Evolutionary conservation across 2,113 vertebrate genomes (phyloP), one percentile per base, ranked within the genome.

Genomic region (Bubalus kerabau): DNA sequence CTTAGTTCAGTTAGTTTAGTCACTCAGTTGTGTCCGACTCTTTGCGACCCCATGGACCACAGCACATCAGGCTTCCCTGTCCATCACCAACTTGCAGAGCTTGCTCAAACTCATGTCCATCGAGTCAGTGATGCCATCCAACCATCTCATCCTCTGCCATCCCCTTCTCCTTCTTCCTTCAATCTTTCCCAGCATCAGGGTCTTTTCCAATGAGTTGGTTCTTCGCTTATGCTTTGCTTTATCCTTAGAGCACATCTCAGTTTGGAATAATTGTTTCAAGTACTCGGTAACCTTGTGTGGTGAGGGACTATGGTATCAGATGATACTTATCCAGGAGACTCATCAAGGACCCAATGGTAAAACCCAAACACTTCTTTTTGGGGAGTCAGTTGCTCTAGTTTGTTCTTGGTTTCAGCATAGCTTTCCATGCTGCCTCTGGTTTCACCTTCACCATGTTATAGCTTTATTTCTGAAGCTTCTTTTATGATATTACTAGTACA

Each of bases 361-460:
- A 78, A 28, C 56, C 43, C 15, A 14, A 13, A 8, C 40, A 1
- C 12, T 40, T 71, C 43, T 85, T 80, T 83, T 36, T 43, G 60
- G 83, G 76, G 52, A 78, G 24, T 4, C 2, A 21, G 32, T 21
- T 62, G 1, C 36, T 32, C 16, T 36, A 16, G 5, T 64, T 36
- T 13, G 32, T 78, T 57, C 56, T 57, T 8, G 1, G 4, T 23
- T 21, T 57, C 78, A 28, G 30, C 24, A 1, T 0, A 16, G 17
- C 17, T 30, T n/a, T 56, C 56, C 9, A 2, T 3, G 21, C 16
- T 52, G n/a, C 54, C 1, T 30, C 40, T 46, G 19, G 9, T 19
- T 21, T 43, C 3, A 7, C 23, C 26, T 46, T 19, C 48, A n/a
- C 6, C 8, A 0, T 2, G 1, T 8, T 3, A 13, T 6, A 28